Evolutionary conservation across 2,888 invertebrate genomes (phyloP).

Genomic region (Mythimna pallens): DNA sequence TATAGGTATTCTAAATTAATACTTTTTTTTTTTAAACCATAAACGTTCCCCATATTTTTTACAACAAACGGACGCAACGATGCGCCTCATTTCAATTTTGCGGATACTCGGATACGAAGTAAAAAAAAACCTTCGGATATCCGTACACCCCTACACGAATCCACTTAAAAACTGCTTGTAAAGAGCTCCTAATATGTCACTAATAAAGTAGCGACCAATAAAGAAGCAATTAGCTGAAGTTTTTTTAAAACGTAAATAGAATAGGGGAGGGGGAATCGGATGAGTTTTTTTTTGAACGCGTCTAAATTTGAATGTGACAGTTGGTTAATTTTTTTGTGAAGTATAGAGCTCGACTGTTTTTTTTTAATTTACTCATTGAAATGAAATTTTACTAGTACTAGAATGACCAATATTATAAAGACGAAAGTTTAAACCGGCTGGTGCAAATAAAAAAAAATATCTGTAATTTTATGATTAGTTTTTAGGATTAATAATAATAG

Average conservation of each 20-base stretch:
- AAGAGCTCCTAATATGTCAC: conserved; percentile 76
- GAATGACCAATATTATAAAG: no score
- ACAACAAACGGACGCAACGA: neutral
- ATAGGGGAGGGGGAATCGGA: conserved; percentile 47
- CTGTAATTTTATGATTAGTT: no score
- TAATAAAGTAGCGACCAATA: conserved; percentile 73
- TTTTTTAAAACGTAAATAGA: conserved; percentile 69
- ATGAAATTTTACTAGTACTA: no score
- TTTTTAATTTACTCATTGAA: no score
- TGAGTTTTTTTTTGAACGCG: conserved; percentile 20
- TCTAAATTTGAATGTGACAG: neutral
- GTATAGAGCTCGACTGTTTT: neutral
- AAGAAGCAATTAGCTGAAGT: conserved; percentile 74
- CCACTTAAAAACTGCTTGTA: conserved; percentile 71
- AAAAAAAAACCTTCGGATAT: conserved; percentile 15
- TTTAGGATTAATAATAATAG: no score
- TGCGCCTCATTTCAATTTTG: neutral
- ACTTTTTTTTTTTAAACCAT: neutral
- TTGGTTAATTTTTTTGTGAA: neutral
- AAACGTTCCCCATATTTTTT: neutral
- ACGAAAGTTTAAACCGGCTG: no score
- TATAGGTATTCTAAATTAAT: no score
- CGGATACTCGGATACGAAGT: conserved; percentile 20
- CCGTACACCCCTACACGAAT: conserved; percentile 52
- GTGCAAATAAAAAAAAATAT: no score